phyloP scores from a whole-genome alignment of 2,797 vertebrate genomes.

The Loriculus beryllinus region DNA sequence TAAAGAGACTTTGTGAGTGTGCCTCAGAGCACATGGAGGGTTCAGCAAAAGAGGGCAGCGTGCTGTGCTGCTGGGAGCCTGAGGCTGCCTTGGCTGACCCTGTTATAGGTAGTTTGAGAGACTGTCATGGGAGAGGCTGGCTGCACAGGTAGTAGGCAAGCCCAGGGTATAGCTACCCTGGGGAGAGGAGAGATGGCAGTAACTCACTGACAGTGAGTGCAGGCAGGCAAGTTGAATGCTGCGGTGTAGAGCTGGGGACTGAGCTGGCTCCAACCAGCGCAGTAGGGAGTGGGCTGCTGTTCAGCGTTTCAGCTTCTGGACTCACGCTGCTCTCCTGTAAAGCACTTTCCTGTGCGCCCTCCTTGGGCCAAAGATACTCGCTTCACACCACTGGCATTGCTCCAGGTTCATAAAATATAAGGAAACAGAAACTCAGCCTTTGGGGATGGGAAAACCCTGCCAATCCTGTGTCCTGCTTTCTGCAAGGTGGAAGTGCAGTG shows the following conservation, averaged over 20 bases:
- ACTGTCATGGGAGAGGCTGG: neutral
- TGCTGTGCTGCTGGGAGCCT: rapidly evolving
- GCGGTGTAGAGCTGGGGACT: neutral
- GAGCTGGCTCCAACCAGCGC: rapidly evolving
- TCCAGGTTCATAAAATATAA: constrained; percentile 33
- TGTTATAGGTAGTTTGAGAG: neutral
- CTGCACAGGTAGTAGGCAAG: neutral
- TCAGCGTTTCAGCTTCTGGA: neutral
- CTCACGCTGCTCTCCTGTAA: neutral
- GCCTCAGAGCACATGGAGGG: neutral
- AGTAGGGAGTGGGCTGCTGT: neutral
- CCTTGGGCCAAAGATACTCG: neutral
- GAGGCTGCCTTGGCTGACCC: neutral
- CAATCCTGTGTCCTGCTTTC: neutral
- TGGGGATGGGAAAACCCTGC: constrained; percentile 32
- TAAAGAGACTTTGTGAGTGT: rapidly evolving
- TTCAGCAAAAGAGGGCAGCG: rapidly evolving
- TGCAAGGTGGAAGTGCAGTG: neutral
- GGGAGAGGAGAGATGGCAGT: neutral
- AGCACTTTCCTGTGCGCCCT: neutral
- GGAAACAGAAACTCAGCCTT: constrained; percentile 37
- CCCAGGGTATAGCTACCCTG: neutral
- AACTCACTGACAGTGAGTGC: rapidly evolving
- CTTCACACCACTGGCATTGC: neutral
- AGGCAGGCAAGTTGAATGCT: neutral